These are phyloP conservation scores for Perccottus glenii DNA, from an alignment of 2,113 vertebrate species.

Conservation along the genomic window DNA sequence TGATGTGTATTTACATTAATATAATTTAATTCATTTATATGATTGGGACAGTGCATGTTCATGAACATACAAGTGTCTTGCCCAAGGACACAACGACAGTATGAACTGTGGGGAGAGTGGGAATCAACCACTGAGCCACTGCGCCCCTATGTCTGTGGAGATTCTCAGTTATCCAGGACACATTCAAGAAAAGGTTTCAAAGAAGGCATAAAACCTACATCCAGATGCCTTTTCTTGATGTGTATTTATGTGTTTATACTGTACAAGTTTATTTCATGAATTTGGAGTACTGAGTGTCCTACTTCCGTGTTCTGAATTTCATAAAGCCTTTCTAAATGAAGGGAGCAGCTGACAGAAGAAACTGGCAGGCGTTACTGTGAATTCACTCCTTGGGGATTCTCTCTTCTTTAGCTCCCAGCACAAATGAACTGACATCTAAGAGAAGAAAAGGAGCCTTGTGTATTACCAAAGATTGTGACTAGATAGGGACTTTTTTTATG, in stretches of 20 bases:
- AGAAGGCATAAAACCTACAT: too few species aligned
- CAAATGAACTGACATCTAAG: constrained; percentile 74
- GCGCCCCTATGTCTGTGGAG: too few species aligned
- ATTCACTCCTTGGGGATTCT: constrained; percentile 68
- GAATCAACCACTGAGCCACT: too few species aligned
- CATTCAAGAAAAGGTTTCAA: too few species aligned
- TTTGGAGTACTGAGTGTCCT: constrained; percentile 5
- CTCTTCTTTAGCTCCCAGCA: constrained; percentile 59
- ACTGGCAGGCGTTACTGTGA: constrained; percentile 72
- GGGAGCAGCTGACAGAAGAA: constrained; percentile 69
- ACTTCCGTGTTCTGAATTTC: constrained; percentile 54
- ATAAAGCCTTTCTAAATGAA: constrained; percentile 66
- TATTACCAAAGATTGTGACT: constrained; percentile 60
- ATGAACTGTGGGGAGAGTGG: too few species aligned
- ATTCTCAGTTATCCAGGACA: too few species aligned
- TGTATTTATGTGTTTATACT: not conserved
- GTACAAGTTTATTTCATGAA: constrained; percentile 22
- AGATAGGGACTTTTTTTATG: constrained; percentile 48
- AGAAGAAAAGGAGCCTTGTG: constrained; percentile 62
- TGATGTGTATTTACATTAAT: constrained; percentile 17
- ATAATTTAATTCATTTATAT: not conserved
- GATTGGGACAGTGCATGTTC: too few species aligned
- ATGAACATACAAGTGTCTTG: too few species aligned
- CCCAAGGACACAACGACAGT: too few species aligned
- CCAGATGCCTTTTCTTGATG: too few species aligned